Percentiles rank a stretch among this genome's conserved stretches.
phyloP scores from a whole-genome alignment of 2,797 vertebrate genomes.

The Chaetophractus vellerosus region DNA sequence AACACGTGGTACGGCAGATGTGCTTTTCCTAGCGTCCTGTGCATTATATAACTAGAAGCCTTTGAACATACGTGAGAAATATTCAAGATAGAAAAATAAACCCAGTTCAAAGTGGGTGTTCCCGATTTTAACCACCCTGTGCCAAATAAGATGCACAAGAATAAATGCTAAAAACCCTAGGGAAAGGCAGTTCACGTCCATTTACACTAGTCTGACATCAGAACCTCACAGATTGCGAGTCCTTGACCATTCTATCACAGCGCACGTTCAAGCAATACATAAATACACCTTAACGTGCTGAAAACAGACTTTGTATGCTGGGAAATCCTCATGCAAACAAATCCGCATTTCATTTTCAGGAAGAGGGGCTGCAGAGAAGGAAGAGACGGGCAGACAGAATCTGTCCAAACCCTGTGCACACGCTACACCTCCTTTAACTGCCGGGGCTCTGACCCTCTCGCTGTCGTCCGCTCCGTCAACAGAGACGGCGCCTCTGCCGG shows the following conservation, averaged over 20 bases:
- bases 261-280: conserved; percentile 73
- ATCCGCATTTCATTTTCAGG: conserved; percentile 62
- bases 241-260: conserved; percentile 68
- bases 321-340: conserved; percentile 72
- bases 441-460: too few species aligned
- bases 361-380: not conserved
- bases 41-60: conserved; percentile 65
- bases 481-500: not conserved
- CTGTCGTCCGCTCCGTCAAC: too few species aligned
- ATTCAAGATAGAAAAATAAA: conserved; percentile 80
- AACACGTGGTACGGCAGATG: not conserved
- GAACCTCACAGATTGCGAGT: conserved; percentile 73
- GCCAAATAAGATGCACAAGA: conserved; percentile 66
- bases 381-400: not conserved
- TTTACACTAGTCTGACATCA: conserved; percentile 73
- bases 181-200: conserved; percentile 71
- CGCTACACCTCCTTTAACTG: conserved; percentile 68
- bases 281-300: conserved; percentile 68
- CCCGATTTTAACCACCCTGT: conserved; percentile 67
- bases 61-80: conserved; percentile 74
- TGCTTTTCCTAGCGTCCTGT: conserved; percentile 63
- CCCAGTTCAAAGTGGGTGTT: conserved; percentile 62
- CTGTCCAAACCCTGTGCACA: conserved; percentile 50
- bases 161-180: conserved; percentile 76
- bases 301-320: conserved; percentile 62